Conservation (phyloP, 2,888 invertebrate species). For the Diarsia dahlii region DNA sequence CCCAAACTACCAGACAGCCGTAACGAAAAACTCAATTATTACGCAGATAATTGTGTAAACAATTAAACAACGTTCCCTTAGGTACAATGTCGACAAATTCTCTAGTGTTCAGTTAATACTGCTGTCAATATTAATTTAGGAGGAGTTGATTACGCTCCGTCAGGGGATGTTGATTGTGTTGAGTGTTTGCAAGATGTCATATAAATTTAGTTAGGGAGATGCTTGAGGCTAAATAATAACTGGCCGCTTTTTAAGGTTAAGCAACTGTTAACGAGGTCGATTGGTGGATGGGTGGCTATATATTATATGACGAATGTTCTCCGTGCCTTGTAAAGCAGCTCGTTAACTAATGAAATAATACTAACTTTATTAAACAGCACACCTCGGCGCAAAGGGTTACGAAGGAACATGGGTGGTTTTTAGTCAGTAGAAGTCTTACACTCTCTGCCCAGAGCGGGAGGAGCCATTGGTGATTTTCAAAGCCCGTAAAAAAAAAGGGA, state of each 20-base stretch:
- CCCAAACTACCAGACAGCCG: background rate
- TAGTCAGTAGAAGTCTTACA: no score
- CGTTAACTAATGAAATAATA: background rate
- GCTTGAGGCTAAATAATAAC: background rate
- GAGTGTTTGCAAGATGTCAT: conserved; percentile 36
- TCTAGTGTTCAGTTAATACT: conserved; percentile 63
- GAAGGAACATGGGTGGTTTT: no score
- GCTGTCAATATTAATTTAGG: conserved; percentile 74
- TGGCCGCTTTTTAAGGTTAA: background rate
- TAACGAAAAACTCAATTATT: conserved; percentile 51
- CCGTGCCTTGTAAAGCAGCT: background rate
- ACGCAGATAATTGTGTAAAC: conserved; percentile 52
- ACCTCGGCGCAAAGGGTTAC: no score
- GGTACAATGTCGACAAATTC: conserved; percentile 50
- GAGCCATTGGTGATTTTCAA: no score
- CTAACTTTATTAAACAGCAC: background rate
- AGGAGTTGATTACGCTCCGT: conserved; percentile 69
- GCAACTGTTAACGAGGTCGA: background rate
- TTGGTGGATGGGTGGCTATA: background rate
- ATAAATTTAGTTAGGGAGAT: conserved; percentile 28
- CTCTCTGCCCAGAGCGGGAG: no score
- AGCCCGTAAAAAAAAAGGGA: no score
- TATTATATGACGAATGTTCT: background rate
- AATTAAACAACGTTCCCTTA: conserved; percentile 48
- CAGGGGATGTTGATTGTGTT: conserved; percentile 49